Evolutionary conservation across 1,140 invertebrate genomes (phyloP).

Genomic region (Anoplophora glabripennis): DNA sequence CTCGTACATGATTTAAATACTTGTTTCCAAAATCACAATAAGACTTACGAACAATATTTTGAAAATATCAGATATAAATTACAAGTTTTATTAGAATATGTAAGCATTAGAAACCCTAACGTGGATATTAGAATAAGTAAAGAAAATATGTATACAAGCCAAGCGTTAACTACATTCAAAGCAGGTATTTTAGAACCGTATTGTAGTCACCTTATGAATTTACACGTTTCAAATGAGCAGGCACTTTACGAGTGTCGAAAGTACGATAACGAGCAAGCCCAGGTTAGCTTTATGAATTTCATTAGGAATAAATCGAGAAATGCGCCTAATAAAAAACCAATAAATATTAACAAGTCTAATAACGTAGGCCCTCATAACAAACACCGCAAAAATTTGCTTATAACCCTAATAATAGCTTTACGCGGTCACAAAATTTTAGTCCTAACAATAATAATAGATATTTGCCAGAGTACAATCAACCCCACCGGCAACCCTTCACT

Average conservation of each 20-base stretch:
- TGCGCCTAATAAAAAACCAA: background rate
- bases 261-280: conserved; percentile 6
- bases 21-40: conserved; percentile 3
- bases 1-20: conserved; percentile 12
- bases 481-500: no score
- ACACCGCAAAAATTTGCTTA: no score
- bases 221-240: conserved; percentile 1
- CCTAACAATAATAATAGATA: no score
- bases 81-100: conserved; percentile 12
- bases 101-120: conserved; percentile 5
- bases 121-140: conserved; percentile 11
- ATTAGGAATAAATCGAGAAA: background rate
- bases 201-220: conserved; percentile 9
- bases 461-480: no score
- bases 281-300: conserved; percentile 6
- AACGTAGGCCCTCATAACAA: no score
- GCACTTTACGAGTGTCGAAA: conserved; percentile 9
- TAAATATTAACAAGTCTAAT: no score
- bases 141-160: conserved; percentile 11
- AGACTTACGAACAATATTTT: conserved; percentile 11
- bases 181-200: conserved; percentile 10
- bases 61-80: background rate
- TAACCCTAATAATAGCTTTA: no score
- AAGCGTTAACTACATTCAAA: conserved; percentile 9
- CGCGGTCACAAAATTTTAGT: no score